Evolutionary conservation across 2,797 vertebrate species (phyloP).

Genomic region (Peromyscus aztecus): DNA sequence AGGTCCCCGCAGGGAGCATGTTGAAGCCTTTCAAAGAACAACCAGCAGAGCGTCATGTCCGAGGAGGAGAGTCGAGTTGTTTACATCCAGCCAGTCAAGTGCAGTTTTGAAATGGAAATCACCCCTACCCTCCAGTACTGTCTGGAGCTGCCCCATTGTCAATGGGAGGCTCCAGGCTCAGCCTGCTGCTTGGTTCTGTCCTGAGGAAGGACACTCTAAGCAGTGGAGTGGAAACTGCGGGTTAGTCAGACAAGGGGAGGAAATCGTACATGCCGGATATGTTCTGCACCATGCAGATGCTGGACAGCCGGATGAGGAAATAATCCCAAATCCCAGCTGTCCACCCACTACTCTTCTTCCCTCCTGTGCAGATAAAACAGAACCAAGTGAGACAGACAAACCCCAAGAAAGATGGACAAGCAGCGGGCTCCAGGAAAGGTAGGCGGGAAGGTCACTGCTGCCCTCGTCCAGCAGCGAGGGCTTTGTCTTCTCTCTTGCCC

Average conservation of each 20-base stretch:
- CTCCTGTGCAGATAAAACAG: neutral
- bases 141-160: slow-evolving; percentile 55
- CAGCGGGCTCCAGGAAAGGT: neutral
- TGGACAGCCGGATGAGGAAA: neutral
- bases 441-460: neutral
- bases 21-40: slow-evolving; percentile 74
- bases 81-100: slow-evolving; percentile 83
- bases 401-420: neutral
- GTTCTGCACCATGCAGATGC: neutral
- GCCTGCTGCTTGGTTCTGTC: neutral
- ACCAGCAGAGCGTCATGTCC: slow-evolving; percentile 75
- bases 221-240: neutral
- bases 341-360: neutral
- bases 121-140: slow-evolving; percentile 6
- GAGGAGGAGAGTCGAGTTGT: slow-evolving; percentile 80
- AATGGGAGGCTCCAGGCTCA: slow-evolving; percentile 27
- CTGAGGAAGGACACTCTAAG: neutral
- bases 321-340: neutral
- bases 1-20: slow-evolving; percentile 69
- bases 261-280: neutral
- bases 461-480: neutral
- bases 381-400: neutral
- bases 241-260: neutral
- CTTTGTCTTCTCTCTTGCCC: neutral
- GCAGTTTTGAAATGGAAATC: slow-evolving; percentile 83